A percentile compares a stretch with the other conserved stretches of the same genome.
These are phyloP conservation scores for Tachystola acroxantha DNA, from an alignment of 2,888 invertebrate species.

Conservation along the genomic window DNA sequence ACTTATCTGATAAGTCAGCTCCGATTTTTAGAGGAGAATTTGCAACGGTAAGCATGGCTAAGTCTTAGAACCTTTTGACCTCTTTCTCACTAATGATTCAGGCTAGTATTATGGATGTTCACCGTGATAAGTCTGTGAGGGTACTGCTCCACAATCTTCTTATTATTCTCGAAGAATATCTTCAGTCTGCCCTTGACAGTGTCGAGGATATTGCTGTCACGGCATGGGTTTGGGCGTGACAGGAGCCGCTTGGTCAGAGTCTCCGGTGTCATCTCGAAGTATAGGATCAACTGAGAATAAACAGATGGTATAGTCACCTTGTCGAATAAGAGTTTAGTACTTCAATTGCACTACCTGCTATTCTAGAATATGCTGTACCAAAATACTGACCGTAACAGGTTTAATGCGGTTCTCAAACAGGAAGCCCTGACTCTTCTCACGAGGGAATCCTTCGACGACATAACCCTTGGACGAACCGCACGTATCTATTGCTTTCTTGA, in stretches of 20 bases:
- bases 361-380: neutral
- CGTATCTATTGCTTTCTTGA: constrained; percentile 89
- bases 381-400: constrained; percentile 53
- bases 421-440: constrained; percentile 91
- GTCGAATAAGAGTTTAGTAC: no score
- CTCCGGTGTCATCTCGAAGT: constrained; percentile 90
- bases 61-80: no score
- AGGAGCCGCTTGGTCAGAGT: constrained; percentile 86
- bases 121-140: constrained; percentile 86
- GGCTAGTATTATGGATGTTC: no score
- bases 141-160: constrained; percentile 90
- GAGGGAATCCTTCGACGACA: constrained; percentile 95
- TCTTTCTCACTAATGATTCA: no score
- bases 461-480: constrained; percentile 85
- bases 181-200: constrained; percentile 94
- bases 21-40: no score
- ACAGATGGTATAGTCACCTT: no score
- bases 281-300: constrained; percentile 68
- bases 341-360: neutral
- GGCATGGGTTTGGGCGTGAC: constrained; percentile 87
- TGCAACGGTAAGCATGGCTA: no score
- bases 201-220: constrained; percentile 96
- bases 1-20: no score
- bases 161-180: constrained; percentile 93
- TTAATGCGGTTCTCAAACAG: constrained; percentile 89